A percentile compares a stretch with the other conserved stretches of the same genome.
Evolutionary conservation across 2,888 invertebrate genomes (phyloP).

Genomic region (Catocala fraxini): DNA sequence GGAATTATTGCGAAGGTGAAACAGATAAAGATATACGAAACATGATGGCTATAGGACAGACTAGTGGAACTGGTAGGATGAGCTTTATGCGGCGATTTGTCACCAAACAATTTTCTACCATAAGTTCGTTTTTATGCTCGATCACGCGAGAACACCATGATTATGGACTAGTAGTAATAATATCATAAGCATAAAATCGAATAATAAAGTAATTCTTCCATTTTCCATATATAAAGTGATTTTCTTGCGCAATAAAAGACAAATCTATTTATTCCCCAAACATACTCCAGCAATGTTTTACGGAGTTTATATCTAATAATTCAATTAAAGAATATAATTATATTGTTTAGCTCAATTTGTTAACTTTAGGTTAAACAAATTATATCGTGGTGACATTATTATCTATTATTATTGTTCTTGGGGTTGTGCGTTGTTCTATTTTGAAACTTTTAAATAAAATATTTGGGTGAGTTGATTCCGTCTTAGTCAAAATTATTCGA

Average conservation of each 20-base stretch:
- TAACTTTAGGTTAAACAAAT: conserved; percentile 76
- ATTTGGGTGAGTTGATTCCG: conserved; percentile 75
- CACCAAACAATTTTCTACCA: conserved; percentile 61
- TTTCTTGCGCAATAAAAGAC: conserved; percentile 49
- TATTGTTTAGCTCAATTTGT: conserved; percentile 79
- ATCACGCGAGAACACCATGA: conserved; percentile 64
- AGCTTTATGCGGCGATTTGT: conserved; percentile 53
- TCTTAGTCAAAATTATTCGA: conserved; percentile 77
- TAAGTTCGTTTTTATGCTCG: conserved; percentile 70
- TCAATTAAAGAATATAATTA: conserved; percentile 53
- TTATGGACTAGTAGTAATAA: conserved; percentile 54
- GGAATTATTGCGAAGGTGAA: conserved; percentile 14
- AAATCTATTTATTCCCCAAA: conserved; percentile 43
- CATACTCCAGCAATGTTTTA: conserved; percentile 34
- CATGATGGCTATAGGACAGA: conserved; percentile 1
- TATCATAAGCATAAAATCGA: conserved; percentile 68
- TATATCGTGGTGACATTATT: conserved; percentile 64
- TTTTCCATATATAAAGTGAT: conserved; percentile 44
- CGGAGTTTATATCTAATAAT: conserved; percentile 49
- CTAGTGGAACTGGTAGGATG: conserved; percentile 14
- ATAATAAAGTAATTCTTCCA: conserved; percentile 60
- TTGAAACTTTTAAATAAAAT: conserved; percentile 57
- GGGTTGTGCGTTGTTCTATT: conserved; percentile 80
- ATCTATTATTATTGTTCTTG: conserved; percentile 61
- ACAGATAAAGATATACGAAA: conserved; percentile 5